Base-by-base conservation (phyloP, 2,888 invertebrate genomes). In the Ariolimax columbianus region DNA sequence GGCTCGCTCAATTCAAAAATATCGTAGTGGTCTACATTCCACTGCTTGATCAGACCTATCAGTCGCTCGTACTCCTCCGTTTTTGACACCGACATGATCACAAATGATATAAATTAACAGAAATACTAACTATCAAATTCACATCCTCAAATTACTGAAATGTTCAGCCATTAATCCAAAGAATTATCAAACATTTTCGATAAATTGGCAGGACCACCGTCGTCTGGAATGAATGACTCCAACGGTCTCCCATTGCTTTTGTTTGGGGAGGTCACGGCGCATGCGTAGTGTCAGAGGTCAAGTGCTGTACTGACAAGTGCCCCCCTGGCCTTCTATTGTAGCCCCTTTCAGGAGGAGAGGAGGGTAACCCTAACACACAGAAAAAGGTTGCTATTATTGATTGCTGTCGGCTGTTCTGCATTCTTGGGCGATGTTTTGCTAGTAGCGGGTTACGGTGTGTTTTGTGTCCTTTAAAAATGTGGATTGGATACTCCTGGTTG, bases 1-100 rank as follows among this genome's bases (percentile, higher is more conserved):
- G 99, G 99, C 95, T 98, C 97, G 93, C 98, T 98, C 91, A 99
- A 96, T 95, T 98, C 98, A 95, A 99, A 99, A 92, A 99, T 96
- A 95, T 99, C 99, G 95, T 99, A 96, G 93, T 99, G 96, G 95
- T 99, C 99, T 94, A 98, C 98, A 96, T 99, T 99, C 99, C 99
- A 99, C 95, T 99, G 98, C 95, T 97, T 97, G 95, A 99, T 99
- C 87, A 93, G 92, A 87, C 90, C 89, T 47, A 89, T 90, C 85
- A 94, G 90, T 87, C 91, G 89, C 88, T 92, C 90, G 63, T 91
- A 90, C 86, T 94, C 93, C 43, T 92, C 85, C 47, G 40, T 83
- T 75, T 81, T 81, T 11, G 82, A 68, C 43, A 63, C 30, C 55
- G 85, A 81, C 85, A 85, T 85, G n/a, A 14, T 75, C 26, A n/a